These are phyloP conservation scores for Leptatherina wallacei DNA, from an alignment of 2,797 vertebrate genomes.

Conservation along the genomic window DNA sequence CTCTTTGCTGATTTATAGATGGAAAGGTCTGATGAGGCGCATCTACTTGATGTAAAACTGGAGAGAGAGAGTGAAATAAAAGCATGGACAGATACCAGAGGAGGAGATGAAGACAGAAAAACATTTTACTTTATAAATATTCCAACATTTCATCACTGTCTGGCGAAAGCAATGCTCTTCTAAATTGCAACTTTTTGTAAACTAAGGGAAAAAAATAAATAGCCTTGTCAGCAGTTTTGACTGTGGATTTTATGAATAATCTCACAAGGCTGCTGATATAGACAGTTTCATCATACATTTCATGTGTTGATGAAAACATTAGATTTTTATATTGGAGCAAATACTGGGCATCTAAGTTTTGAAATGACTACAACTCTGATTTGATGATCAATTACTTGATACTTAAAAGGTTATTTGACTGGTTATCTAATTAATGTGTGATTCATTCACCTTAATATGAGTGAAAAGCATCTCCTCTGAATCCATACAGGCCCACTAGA, in stretches of 20 bases:
- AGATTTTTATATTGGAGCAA: not conserved
- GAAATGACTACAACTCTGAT: not conserved
- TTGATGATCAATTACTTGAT: too few relatives aligned
- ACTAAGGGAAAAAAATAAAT: not conserved
- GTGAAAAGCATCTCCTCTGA: not conserved
- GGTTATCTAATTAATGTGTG: not conserved
- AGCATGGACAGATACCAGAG: not conserved
- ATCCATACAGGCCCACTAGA: too few relatives aligned
- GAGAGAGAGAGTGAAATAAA: not conserved
- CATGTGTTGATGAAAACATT: not conserved
- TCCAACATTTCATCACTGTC: conserved; percentile 17
- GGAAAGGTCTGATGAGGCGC: not conserved
- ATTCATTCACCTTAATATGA: not conserved
- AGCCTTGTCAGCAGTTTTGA: not conserved
- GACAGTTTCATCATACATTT: not conserved
- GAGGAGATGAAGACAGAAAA: not conserved
- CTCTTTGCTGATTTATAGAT: conserved; percentile 6
- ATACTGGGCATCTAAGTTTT: not conserved
- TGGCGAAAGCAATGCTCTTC: conserved; percentile 1
- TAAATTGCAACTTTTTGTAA: conserved; percentile 32
- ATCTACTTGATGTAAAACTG: conserved; percentile 4
- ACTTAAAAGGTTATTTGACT: not conserved
- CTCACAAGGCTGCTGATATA: not conserved
- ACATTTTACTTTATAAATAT: not conserved
- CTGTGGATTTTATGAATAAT: not conserved